phyloP scores from a whole-genome alignment of 2,797 vertebrate genomes.

The Myripristis jacobus region DNA sequence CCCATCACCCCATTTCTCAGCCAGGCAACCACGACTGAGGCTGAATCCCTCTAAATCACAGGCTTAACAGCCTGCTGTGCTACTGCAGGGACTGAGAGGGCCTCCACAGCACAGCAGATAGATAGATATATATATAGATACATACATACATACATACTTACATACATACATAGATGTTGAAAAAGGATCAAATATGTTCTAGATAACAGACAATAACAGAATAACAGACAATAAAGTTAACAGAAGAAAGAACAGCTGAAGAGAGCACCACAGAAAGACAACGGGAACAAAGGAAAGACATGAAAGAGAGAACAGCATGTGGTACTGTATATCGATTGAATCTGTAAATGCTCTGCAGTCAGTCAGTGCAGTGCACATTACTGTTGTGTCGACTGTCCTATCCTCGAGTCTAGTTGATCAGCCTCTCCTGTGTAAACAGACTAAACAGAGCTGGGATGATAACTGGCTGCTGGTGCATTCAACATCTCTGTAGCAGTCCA shows the following conservation, averaged over 20 bases:
- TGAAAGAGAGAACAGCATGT: not conserved
- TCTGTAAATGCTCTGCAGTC: not conserved
- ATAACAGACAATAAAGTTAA: too few relatives aligned
- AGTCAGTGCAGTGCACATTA: not conserved
- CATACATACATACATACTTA: not conserved
- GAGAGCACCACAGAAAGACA: not conserved
- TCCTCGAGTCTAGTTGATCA: not conserved
- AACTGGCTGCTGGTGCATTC: not conserved
- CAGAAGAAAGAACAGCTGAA: too few relatives aligned
- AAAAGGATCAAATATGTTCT: too few relatives aligned
- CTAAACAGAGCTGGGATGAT: not conserved
- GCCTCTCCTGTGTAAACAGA: constrained; percentile 1
- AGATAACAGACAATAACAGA: too few relatives aligned
- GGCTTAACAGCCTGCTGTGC: constrained; percentile 51
- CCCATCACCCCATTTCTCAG: constrained; percentile 39
- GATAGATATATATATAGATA: not conserved
- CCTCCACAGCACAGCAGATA: constrained; percentile 8
- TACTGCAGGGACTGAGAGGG: constrained; percentile 27
- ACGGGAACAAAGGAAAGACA: not conserved
- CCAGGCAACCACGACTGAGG: constrained; percentile 17
- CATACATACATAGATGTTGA: not conserved
- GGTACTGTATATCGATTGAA: not conserved
- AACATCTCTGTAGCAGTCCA: not conserved
- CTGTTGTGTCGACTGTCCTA: not conserved
- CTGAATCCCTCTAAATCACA: constrained; percentile 52